phyloP scores from a whole-genome alignment of 2,113 vertebrate species.

The Caranx ignobilis region DNA sequence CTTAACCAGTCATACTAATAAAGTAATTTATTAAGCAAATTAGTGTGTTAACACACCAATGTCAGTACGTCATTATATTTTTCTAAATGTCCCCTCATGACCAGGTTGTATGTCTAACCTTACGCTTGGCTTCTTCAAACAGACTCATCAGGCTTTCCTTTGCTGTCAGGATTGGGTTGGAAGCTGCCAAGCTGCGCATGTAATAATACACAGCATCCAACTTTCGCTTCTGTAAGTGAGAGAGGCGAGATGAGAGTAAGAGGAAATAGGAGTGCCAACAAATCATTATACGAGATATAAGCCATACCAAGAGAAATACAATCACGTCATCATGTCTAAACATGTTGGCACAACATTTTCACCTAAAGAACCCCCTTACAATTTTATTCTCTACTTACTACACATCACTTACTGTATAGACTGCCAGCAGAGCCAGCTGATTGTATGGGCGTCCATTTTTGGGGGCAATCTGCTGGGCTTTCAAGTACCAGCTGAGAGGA shows the following conservation, averaged over 20 bases:
- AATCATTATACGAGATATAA: neutral
- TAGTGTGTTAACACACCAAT: neutral
- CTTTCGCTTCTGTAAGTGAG: conserved; percentile 91
- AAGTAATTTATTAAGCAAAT: neutral
- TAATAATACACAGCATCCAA: conserved; percentile 99
- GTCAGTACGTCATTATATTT: neutral
- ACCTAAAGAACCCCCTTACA: neutral
- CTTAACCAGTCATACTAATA: neutral
- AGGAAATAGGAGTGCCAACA: neutral
- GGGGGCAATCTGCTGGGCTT: conserved; percentile 98
- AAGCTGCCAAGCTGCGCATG: conserved; percentile 98
- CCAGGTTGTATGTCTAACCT: conserved; percentile 83
- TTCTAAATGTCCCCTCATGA: neutral
- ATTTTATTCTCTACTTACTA: neutral
- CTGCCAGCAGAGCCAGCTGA: conserved; percentile 95
- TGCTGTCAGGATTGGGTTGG: conserved; percentile 98
- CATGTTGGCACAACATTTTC: neutral
- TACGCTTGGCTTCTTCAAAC: conserved; percentile 99
- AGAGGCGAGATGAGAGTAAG: conserved; percentile 9
- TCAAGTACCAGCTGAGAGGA: conserved; percentile 94
- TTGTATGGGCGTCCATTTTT: conserved; percentile 99
- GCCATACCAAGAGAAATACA: neutral
- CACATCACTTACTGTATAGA: conserved; percentile 92
- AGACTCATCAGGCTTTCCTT: conserved; percentile 99
- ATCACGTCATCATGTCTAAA: neutral